Evolutionary conservation across 2,113 vertebrate species (phyloP), one percentile per base, ranked within the genome.

Genomic region (Melanostigma gelatinosum): DNA sequence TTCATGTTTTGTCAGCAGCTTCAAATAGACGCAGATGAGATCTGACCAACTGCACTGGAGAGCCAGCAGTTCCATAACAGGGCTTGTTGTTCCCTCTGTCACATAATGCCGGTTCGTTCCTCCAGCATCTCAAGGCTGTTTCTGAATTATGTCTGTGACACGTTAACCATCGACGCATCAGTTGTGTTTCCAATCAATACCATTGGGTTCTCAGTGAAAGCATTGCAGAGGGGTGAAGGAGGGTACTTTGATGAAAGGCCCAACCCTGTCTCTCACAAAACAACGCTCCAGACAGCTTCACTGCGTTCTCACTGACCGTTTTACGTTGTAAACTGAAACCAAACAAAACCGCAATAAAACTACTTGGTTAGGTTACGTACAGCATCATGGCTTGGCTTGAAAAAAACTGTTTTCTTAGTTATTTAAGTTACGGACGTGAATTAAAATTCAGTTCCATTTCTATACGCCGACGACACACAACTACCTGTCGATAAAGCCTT

Each of bases 1-100:
- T 62, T 34, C 44, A 4, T 87, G 36, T 72, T 20, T 82, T 81
- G 77, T 89, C 65, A 74, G 77, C 69, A 54, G 32, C 54, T 80
- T 72, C 16, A 48, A 29, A 67, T 3, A 8, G 75, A 83, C 44
- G 40, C 15, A 34, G 38, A 82, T 73, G 65, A 55, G 65, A 76
- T 50, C 8, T 66, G 75, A 66, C 52, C 44, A 38, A 42, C 36
- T 80, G 22, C 66, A 38, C 34, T 16, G n/a, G 12, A 27, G 63
- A 6, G 29, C 6, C 9, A 29, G 58, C 57, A 52, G 62, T 3
- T 44, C 58, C 34, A 54, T 29, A 38, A 24, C 38, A 0, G 18
- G n/a, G 20, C 6, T 64, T 46, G 69, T 57, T 57, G 65, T 67
- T 83, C 38, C 72, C 55, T 42, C 40, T 18, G 36, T 77, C 65